phyloP scores from a whole-genome alignment of 2,113 vertebrate genomes.

The Salvelinus alpinus region DNA sequence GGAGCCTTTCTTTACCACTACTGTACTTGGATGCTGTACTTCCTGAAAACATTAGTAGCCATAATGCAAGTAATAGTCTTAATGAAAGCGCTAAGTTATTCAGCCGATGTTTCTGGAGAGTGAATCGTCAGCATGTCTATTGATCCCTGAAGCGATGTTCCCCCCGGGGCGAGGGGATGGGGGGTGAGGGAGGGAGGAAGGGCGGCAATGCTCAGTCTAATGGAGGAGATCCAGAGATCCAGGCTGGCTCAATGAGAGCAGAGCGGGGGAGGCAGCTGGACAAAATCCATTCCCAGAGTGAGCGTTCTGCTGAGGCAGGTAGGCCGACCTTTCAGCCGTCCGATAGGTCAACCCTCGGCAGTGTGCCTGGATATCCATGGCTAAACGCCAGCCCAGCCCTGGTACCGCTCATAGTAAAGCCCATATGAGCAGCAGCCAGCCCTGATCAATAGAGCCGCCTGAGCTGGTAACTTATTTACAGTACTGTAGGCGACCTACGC shows the following conservation, averaged over 20 bases:
- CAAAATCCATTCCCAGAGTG: slow-evolving; percentile 74
- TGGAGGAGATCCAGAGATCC: slow-evolving; percentile 41
- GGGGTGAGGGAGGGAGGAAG: slow-evolving; percentile 32
- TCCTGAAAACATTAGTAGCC: slow-evolving; percentile 36
- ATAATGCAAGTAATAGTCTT: slow-evolving; percentile 55
- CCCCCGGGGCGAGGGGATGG: slow-evolving; percentile 15
- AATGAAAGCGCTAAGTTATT: slow-evolving; percentile 64
- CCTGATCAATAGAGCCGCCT: slow-evolving; percentile 63
- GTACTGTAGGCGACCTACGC: slow-evolving; percentile 27
- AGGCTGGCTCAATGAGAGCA: slow-evolving; percentile 60
- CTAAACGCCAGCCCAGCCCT: slow-evolving; percentile 46
- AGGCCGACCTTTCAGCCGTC: slow-evolving; percentile 72
- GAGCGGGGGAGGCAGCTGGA: slow-evolving; percentile 62
- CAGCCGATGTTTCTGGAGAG: slow-evolving; percentile 57
- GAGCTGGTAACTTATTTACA: slow-evolving; percentile 62
- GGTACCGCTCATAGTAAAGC: slow-evolving; percentile 64
- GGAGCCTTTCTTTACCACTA: slow-evolving; percentile 19
- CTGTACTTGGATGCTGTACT: slow-evolving; percentile 14
- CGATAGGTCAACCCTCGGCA: slow-evolving; percentile 69
- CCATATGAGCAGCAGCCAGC: slow-evolving; percentile 63
- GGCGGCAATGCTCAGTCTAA: slow-evolving; percentile 53
- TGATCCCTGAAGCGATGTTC: slow-evolving; percentile 65
- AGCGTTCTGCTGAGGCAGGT: slow-evolving; percentile 73
- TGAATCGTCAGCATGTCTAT: slow-evolving; percentile 68
- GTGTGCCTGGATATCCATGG: slow-evolving; percentile 60